phyloP scores from a whole-genome alignment of 2,797 vertebrate species.

The Scarus forsteni region DNA sequence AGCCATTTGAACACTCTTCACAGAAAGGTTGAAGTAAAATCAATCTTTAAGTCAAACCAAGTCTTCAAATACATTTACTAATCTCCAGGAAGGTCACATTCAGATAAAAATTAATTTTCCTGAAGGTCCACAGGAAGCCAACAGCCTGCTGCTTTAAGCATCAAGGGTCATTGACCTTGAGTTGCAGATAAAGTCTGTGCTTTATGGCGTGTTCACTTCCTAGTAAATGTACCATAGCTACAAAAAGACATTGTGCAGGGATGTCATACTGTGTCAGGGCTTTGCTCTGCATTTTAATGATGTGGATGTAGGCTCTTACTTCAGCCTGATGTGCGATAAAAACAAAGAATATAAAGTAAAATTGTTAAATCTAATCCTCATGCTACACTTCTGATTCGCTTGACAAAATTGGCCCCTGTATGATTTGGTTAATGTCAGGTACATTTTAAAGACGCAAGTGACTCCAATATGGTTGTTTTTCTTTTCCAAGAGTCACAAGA shows the following conservation, averaged over 20 bases:
- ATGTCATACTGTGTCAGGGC: slow-evolving; percentile 34
- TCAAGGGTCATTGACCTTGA: slow-evolving; percentile 59
- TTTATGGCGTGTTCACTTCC: slow-evolving; percentile 46
- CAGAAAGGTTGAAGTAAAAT: background rate
- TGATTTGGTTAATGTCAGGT: slow-evolving; percentile 26
- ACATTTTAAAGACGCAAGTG: slow-evolving; percentile 24
- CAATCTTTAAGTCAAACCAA: background rate
- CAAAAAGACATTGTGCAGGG: slow-evolving; percentile 42
- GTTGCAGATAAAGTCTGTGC: slow-evolving; percentile 42
- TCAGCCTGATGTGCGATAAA: slow-evolving; percentile 9
- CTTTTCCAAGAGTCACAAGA: slow-evolving; percentile 48
- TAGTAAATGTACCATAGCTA: slow-evolving; percentile 48
- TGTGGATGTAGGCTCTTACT: background rate
- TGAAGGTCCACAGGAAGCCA: slow-evolving; percentile 4
- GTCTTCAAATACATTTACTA: background rate
- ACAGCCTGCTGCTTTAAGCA: slow-evolving; percentile 23
- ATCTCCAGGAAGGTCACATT: slow-evolving; percentile 29
- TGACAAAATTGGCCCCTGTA: slow-evolving; percentile 4
- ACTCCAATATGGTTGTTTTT: slow-evolving; percentile 33
- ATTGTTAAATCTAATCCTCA: slow-evolving; percentile 3
- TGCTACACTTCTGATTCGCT: slow-evolving; percentile 9
- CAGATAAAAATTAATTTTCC: slow-evolving; percentile 9
- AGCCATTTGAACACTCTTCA: background rate
- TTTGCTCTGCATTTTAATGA: slow-evolving; percentile 13
- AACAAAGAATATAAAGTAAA: background rate